Base-by-base conservation (phyloP, 2,797 vertebrate species). In the Parauchenoglanis punctatus region DNA sequence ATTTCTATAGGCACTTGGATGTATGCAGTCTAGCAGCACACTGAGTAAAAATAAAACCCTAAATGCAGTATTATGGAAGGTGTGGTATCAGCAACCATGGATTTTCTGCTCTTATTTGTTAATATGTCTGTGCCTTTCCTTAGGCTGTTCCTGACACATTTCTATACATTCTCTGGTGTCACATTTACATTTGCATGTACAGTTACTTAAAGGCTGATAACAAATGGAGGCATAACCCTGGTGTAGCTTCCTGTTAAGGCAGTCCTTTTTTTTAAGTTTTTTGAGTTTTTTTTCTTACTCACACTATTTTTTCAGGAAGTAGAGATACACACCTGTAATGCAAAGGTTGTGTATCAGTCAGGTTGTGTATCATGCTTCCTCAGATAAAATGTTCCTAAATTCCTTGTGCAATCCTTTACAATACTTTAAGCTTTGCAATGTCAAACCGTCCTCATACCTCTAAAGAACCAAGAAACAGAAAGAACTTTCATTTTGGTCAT, bases 1-100 rank as follows among this genome's bases (percentile, higher is more conserved):
- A 56, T 59, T 54, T 59, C 20, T 78, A 70, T 72, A 81, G n/a
- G 31, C n/a, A 67, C 72, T 68, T 77, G 28, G 61, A 72, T 46
- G 44, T 58, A 72, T 86, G 59, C 81, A 83, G 81, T 83, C 80
- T 83, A 65, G 58, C 68, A 28, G 58, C 44, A 81, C 44, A 23
- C 40, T 44, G 13, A 68, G 49, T 56, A 76, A 83, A 83, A 86
- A 40, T 63, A 49, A 83, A 52, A 67, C 15, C 40, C 12, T 68
- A 68, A 65, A 31, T 61, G 25, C 4, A 68, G 35, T n/a, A 44
- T 54, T 58, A 31, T 67, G 72, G 59, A 58, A 87, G 81, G 58
- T 73, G 28, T 63, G 44, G 13, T 44, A 61, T 54, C 68, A 76
- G 68, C 23, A 52, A 82, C 18, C 1, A 52, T 61, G 10, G 54